phyloP scores from a whole-genome alignment of 2,888 invertebrate genomes.

The Drosophila colorata region DNA sequence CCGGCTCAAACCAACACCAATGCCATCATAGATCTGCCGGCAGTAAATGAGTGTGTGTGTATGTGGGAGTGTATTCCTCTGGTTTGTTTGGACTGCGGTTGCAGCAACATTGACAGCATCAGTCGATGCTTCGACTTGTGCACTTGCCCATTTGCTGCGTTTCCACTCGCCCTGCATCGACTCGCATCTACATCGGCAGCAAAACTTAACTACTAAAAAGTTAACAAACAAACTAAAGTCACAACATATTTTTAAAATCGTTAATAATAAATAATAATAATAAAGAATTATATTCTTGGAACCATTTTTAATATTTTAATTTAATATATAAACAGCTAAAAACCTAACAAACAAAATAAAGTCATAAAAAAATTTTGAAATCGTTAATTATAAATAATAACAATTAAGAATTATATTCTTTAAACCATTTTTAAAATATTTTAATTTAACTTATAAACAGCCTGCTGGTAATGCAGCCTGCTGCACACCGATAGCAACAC shows the following conservation, averaged over 20 bases:
- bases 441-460: too few species aligned
- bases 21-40: constrained; percentile 21
- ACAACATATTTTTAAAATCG: too few species aligned
- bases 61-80: constrained; percentile 19
- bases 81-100: constrained; percentile 70
- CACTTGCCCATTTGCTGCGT: constrained; percentile 27
- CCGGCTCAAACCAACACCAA: constrained; percentile 38
- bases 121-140: constrained; percentile 31
- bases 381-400: background rate
- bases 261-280: background rate
- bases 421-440: background rate
- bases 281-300: too few species aligned
- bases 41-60: background rate
- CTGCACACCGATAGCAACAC: constrained; percentile 21
- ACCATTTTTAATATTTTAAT: too few species aligned
- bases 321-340: too few species aligned
- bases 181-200: background rate
- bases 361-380: background rate
- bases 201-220: background rate
- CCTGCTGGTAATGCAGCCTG: constrained; percentile 2
- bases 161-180: constrained; percentile 20
- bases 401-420: background rate
- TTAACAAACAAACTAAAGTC: background rate
- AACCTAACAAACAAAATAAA: background rate
- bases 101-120: constrained; percentile 47